Percentiles rank a stretch among this genome's conserved stretches.
Evolutionary conservation across 2,888 invertebrate genomes (phyloP).

Genomic region (Macaria liturata): DNA sequence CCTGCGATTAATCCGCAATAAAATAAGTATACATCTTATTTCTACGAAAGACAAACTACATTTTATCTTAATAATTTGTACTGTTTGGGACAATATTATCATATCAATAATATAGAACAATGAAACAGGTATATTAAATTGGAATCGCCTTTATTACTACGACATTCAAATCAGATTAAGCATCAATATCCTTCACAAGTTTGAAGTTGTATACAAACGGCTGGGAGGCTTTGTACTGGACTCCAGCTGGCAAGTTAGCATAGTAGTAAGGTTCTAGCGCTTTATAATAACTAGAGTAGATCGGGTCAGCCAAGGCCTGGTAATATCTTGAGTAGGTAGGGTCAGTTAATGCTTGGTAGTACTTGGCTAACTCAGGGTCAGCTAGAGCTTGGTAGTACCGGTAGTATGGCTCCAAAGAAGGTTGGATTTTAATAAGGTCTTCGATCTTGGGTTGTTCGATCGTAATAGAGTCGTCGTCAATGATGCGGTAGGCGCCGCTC

Average conservation of each 20-base stretch:
- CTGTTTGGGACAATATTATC: no score
- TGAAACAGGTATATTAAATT: no score
- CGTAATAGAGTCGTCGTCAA: neutral
- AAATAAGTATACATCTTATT: no score
- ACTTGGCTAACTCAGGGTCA: neutral
- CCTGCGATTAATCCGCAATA: no score
- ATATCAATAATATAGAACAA: no score
- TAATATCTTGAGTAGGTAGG: neutral
- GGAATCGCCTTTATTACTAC: no score
- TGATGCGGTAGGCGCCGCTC: conserved; percentile 1
- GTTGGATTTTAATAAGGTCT: neutral
- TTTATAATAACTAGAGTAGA: neutral
- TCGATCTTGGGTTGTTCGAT: neutral
- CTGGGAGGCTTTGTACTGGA: neutral
- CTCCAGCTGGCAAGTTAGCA: neutral
- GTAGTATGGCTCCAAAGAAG: neutral
- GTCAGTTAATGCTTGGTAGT: neutral
- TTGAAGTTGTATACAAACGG: conserved; percentile 6
- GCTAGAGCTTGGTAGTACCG: neutral
- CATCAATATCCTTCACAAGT: conserved; percentile 6
- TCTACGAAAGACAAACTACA: no score
- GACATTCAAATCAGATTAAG: neutral
- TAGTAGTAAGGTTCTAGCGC: neutral
- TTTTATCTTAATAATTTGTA: no score
- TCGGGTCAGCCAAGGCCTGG: neutral